Conservation (phyloP, 2,888 invertebrate species). For the Noctuana brunneofusca region DNA sequence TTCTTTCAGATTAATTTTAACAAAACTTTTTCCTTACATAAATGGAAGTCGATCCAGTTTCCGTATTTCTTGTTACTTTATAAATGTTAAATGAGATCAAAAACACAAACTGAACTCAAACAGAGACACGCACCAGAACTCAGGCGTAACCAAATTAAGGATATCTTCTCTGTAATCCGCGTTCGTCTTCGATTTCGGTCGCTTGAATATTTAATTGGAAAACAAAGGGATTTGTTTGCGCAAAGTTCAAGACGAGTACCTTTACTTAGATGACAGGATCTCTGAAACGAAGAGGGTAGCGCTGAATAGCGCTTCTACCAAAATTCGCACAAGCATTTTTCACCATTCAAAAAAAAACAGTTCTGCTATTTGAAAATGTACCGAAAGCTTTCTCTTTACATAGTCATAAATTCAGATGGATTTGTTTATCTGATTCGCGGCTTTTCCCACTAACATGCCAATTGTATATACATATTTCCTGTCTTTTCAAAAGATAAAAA, state of each 20-base stretch:
- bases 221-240: slow-evolving; percentile 9
- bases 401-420: too few relatives aligned
- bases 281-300: too few relatives aligned
- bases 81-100: slow-evolving; percentile 9
- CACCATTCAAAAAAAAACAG: too few relatives aligned
- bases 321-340: too few relatives aligned
- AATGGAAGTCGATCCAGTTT: background rate
- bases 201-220: slow-evolving; percentile 16
- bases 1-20: background rate
- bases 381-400: too few relatives aligned
- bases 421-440: background rate
- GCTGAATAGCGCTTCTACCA: too few relatives aligned
- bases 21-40: too few relatives aligned
- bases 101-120: slow-evolving; percentile 4
- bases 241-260: background rate
- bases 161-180: slow-evolving; percentile 5
- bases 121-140: background rate
- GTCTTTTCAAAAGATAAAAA: background rate
- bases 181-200: slow-evolving; percentile 9
- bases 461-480: background rate
- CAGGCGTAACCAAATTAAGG: slow-evolving; percentile 8
- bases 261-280: background rate
- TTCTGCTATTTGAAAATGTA: too few relatives aligned
- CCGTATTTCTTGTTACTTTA: background rate
- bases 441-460: background rate